These are phyloP conservation scores for Boleophthalmus pectinirostris DNA, from an alignment of 2,113 vertebrate genomes.

Conservation along the genomic window DNA sequence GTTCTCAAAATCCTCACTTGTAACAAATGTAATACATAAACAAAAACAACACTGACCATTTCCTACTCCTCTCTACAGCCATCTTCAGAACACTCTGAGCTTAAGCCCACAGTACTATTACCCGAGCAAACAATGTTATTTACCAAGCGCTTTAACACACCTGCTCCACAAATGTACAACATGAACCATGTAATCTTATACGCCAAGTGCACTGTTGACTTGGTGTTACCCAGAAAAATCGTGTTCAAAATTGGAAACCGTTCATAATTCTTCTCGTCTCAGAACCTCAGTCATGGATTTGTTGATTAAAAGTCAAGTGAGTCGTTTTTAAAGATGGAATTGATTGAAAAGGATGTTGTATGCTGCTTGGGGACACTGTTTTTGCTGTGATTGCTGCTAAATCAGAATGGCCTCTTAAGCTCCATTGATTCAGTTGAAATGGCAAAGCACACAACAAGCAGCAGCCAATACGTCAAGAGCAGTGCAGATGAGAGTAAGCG, in stretches of 20 bases:
- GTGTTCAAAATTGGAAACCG: constrained; percentile 29
- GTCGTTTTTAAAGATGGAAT: constrained; percentile 43
- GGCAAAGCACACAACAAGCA: constrained; percentile 34
- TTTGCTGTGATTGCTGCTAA: constrained; percentile 35
- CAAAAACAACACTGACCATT: neutral
- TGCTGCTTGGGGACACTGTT: neutral
- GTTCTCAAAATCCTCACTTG: too few species aligned
- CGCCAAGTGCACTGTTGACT: constrained; percentile 22
- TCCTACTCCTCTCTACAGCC: neutral
- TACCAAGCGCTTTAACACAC: constrained; percentile 26
- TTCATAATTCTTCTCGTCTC: constrained; percentile 51
- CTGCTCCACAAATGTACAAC: constrained; percentile 17
- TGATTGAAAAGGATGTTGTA: constrained; percentile 53
- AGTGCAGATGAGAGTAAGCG: constrained; percentile 60
- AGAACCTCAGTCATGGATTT: constrained; percentile 29
- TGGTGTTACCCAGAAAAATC: constrained; percentile 12
- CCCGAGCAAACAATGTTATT: constrained; percentile 5
- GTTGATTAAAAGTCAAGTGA: constrained; percentile 33
- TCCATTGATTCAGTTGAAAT: constrained; percentile 71
- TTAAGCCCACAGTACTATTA: neutral
- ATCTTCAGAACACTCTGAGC: neutral
- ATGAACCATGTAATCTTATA: constrained; percentile 27
- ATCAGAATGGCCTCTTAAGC: constrained; percentile 56
- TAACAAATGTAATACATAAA: neutral
- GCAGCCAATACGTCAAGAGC: constrained; percentile 40